Percentiles rank a stretch among this genome's conserved stretches.
Conservation (phyloP, 2,113 vertebrate genomes). For the Neotragus moschatus region DNA sequence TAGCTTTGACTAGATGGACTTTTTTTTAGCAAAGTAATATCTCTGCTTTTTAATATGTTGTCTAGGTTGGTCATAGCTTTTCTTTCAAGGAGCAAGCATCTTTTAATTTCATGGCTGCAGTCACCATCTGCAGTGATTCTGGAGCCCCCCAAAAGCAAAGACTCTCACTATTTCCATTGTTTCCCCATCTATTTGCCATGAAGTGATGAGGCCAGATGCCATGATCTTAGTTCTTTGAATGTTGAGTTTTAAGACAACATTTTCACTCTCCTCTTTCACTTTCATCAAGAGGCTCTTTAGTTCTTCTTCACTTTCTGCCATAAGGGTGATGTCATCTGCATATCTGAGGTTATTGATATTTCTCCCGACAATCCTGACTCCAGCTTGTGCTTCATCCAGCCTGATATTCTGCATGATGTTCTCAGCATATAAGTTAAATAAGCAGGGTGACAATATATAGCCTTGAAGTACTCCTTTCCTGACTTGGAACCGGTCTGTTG, state of each 20-base stretch:
- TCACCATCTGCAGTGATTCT: background rate
- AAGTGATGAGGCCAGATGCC: background rate
- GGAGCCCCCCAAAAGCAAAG: background rate
- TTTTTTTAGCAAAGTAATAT: background rate
- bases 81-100: background rate
- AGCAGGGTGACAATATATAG: background rate
- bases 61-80: background rate
- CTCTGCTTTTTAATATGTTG: background rate
- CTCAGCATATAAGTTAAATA: background rate
- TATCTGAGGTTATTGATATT: background rate
- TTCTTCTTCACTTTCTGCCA: background rate
- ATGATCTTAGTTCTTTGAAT: background rate
- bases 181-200: background rate
- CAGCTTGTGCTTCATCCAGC: background rate
- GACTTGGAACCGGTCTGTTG: background rate
- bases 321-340: background rate
- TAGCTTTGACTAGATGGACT: background rate
- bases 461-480: background rate
- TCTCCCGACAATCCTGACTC: background rate
- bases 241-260: background rate
- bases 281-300: background rate
- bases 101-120: background rate
- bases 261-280: background rate
- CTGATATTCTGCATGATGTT: background rate
- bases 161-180: background rate